Base-by-base conservation (phyloP, 37 sponge, comb jelly and placozoan genomes). In the Ephydatia muelleri region DNA sequence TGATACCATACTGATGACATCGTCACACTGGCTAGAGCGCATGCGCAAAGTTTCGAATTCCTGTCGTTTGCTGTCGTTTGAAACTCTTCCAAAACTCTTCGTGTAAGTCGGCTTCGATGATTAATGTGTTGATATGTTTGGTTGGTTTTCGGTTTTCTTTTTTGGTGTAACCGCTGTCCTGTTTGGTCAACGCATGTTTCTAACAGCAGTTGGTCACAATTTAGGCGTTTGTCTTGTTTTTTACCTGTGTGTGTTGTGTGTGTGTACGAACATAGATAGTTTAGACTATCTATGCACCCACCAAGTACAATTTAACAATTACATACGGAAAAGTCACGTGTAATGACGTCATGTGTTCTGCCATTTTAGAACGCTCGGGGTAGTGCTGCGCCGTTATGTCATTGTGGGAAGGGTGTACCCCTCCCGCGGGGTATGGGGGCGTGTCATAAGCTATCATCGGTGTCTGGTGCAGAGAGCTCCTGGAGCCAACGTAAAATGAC, bases 101-200 rank as follows among this genome's bases (percentile, higher is more conserved):
- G 57, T 57, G 57, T 57, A 57, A 57, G 57, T 57, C 57, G 57
- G 57, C n/a, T n/a, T n/a, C n/a, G n/a, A n/a, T n/a, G n/a, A n/a
- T n/a, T n/a, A n/a, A 57, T 57, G 57, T 57, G 57, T 57, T 57
- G 57, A 57, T 57, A 57, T 57, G 57, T 57, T 57, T 57, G 57
- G 57, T 57, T 57, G 57, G 57, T 57, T 57, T 57, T 57, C 57
- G 57, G 57, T 57, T 57, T 57, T 57, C 57, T 57, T 57, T 57
- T 57, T 57, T 57, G 57, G 57, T 57, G 57, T 57, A 57, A 57
- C 57, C 57, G 57, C 57, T n/a, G n/a, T n/a, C n/a, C 57, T 57
- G 57, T 57, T 19, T 57, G 57, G 57, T 57, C 57, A 57, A 57
- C 19, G 57, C 57, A 57, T 57, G 57, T 57, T 57, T 57, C 57